Base-by-base conservation (phyloP, 2,888 invertebrate genomes). In the Drosophila stalkeri region DNA sequence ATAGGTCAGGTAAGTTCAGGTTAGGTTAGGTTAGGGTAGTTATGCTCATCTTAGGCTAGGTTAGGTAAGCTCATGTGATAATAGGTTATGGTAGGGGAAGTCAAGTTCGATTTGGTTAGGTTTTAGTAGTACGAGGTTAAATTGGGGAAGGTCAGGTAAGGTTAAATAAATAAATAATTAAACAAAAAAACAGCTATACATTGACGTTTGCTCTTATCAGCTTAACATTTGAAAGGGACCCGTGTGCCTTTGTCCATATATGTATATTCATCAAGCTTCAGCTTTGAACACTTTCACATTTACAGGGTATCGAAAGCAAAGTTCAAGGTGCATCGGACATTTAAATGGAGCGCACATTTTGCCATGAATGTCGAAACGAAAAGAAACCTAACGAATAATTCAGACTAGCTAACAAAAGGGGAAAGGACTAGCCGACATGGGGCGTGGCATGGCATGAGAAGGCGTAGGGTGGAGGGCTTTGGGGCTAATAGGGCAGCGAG, bases 381-480 rank as follows among this genome's bases (percentile, higher is more conserved):
- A 56, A 67, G 14, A 61, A 66, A 51, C 70, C 75, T 74, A 81
- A 85, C 88, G 83, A 85, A 85, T 88, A 88, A 88, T 85, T 88
- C 88, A 88, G 69, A 65, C 69, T 39, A 59, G 64, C 60, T 64
- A 37, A 33, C 12, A 31, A 12, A 4, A 3, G 51, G 23, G 23
- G n/a, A n/a, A 3, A 18, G 49, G 12, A 33, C 33, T 3, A 33
- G 49, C 12, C 20, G 39, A 33, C 18, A 31, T 6, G 46, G 47
- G 27, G 11, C 23, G 20, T 35, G 49, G 1, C 16, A 9, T 1
- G 41, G 12, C 47, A 23, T 1, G 12, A 27, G 27, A 0, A 5
- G 27, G 27, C 27, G 27, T 0, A 3, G 37, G 5, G 20, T 2
- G 0, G 0, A 37, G 46, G 7, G 3, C 57, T 12, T 8, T 12